Base-by-base conservation (phyloP, 2,797 vertebrate genomes). In the Sebastes itinus region DNA sequence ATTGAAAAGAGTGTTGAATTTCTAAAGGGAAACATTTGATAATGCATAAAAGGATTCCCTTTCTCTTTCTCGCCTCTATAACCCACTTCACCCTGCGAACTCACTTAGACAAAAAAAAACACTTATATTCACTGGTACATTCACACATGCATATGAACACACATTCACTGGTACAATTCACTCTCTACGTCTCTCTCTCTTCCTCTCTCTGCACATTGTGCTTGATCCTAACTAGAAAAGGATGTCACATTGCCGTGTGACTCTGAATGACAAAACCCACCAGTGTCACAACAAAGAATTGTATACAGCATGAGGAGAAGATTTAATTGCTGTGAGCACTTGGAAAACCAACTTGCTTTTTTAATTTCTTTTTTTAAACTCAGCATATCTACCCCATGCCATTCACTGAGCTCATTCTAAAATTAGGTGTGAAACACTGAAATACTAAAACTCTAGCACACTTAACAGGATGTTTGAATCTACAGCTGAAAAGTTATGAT, bases 1-100 rank as follows among this genome's bases (percentile, higher is more conserved):
- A 92, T 94, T 96, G 93, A 95, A 96, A 95, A 92, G 93, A 92
- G 87, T 88, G 92, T 93, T 95, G 93, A 90, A 95, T 94, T 95
- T 96, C 94, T 91, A 94, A 93, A 93, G 90, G 90, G 94, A 95
- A 95, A 95, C 91, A 92, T 95, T 95, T 94, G 92, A 95, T 94
- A 95, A 95, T 88, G 87, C 92, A 90, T 91, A 86, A 92, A 94
- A 94, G 90, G 88, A 92, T 93, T 92, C 82, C 66, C 82, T 91
- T 83, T 90, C 80, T 88, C 85, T 83, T 75, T 84, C 86, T 85
- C 87, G 77, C 86, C 66, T 89, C 87, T 87, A 74, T 90, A 90
- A 90, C 89, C 92, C 88, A 92, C 89, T 92, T 92, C 89, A 92
- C 89, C 89, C 88, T 25, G 64, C 85, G 79, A 90, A 94, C 92